Base-by-base conservation (phyloP, 2,113 vertebrate genomes). In the Toxotes jaculatrix region DNA sequence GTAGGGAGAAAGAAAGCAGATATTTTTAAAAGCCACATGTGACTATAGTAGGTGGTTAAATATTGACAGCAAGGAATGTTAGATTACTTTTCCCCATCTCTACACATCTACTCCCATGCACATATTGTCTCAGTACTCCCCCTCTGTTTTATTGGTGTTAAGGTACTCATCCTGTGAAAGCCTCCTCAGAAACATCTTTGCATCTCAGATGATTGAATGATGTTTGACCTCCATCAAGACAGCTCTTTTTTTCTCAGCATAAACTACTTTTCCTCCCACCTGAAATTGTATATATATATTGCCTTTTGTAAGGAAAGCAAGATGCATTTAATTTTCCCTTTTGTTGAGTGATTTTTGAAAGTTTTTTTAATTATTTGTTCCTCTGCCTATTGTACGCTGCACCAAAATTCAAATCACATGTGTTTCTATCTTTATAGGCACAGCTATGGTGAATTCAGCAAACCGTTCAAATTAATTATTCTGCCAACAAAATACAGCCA, bases 51-150 rank as follows among this genome's bases (percentile, higher is more conserved):
- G 36, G 61, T 4, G 4, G 45, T 74, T 63, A 70, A 79, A 77
- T 69, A 80, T 78, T 77, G 74, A 85, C 82, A 69, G 34, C n/a
- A 32, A 45, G 42, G 62, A 77, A 73, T 69, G 69, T n/a, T 60
- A 42, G 49, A 65, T 65, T 64, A 49, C 23, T 51, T 79, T 27
- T 45, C 62, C 31, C 31, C 12, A 7, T 23, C 11, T 0, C n/a
- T 27, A 27, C 55, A 60, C 34, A 53, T 42, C 23, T n/a, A 32
- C 55, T 59, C 36, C 38, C 16, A 12, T 27, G 31, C 21, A 36
- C 23, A 59, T 23, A 34, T 32, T 56, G 16, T 64, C 51, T 31
- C 21, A 16, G 40, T 32, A 8, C 36, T 10, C 36, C 13, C 14
- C 12, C 17, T 62, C 31, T 32, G 2, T 56, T 57, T 63, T 43